Conservation (phyloP, 2,797 vertebrate genomes). For the Lutjanus argentimaculatus region DNA sequence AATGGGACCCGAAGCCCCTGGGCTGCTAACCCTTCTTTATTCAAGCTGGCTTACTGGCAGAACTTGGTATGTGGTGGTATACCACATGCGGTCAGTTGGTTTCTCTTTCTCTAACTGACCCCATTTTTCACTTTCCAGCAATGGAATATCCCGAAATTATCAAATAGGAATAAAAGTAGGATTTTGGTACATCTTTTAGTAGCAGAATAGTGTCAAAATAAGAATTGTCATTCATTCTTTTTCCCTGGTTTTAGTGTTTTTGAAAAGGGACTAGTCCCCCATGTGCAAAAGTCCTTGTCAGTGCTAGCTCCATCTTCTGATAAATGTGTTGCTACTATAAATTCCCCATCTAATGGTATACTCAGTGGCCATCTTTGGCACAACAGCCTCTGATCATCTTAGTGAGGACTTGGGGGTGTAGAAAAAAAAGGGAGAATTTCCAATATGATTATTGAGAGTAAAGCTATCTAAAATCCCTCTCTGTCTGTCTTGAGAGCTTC, state of each 20-base stretch:
- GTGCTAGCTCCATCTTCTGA: neutral
- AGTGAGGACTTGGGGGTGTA: neutral
- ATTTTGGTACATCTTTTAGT: neutral
- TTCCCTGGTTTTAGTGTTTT: neutral
- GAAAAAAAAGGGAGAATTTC: neutral
- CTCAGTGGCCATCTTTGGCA: neutral
- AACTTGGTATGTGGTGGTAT: conserved; percentile 24
- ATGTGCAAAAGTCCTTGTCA: neutral
- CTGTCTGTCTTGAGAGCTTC: conserved; percentile 35
- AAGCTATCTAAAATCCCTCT: conserved; percentile 53
- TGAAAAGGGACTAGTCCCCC: neutral
- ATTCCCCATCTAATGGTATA: neutral
- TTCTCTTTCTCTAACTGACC: conserved; percentile 18
- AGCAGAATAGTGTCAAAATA: neutral
- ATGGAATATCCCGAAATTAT: neutral
- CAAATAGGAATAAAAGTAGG: neutral
- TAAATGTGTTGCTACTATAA: neutral
- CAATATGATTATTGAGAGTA: conserved; percentile 42
- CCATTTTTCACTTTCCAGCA: conserved; percentile 8
- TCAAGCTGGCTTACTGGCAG: conserved; percentile 57
- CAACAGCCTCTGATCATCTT: conserved; percentile 1
- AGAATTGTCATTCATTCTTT: neutral
- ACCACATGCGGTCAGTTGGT: conserved; percentile 31
- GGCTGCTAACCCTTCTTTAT: conserved; percentile 63
- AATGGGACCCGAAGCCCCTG: conserved; percentile 56